Base-by-base conservation (phyloP, 1,140 invertebrate genomes). In the Euwallacea similis region DNA sequence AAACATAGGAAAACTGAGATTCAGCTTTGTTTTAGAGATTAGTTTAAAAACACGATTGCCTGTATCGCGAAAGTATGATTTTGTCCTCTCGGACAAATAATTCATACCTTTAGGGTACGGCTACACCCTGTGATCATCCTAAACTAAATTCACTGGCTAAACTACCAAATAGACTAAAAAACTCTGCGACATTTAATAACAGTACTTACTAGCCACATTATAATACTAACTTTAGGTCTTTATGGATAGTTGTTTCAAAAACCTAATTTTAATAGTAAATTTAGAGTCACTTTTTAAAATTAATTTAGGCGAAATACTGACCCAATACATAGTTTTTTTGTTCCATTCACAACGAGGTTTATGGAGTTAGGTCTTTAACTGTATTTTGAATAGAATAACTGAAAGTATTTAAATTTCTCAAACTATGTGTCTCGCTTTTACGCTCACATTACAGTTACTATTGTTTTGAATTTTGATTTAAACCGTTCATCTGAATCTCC, bases 51-150 rank as follows among this genome's bases (percentile, higher is more conserved):
- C 74, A 74, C 70, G 72, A 71, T 75, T 74, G 72, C 70, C 69
- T 75, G 68, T 61, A 68, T 69, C 54, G 42, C 74, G 61, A 72
- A 75, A 69, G 73, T 75, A 76, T 73, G 72, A 74, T 74, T 71
- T 58, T 43, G 58, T 71, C 66, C 69, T 73, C 47, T 67, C 64
- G 50, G 73, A 75, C 70, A 76, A 74, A 77, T 62, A 72, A 68
- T 77, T 75, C 77, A 77, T 78, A 79, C 77, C 69, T 76, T 76
- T 78, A 80, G 80, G 80, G 80, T 80, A 81, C 75, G 81, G 74
- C 79, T 81, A 81, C 76, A 81, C 80, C 80, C 80, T 81, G 80
- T 81, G 74, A 76, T 78, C 77, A 78, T 73, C 80, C 80, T 81
- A 81, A 75, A 76, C 77, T 80, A 80, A 70, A 68, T 74, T 80